These are phyloP conservation scores for Schizopygopsis pylzovi DNA, from an alignment of 2,797 vertebrate genomes.

Conservation along the genomic window DNA sequence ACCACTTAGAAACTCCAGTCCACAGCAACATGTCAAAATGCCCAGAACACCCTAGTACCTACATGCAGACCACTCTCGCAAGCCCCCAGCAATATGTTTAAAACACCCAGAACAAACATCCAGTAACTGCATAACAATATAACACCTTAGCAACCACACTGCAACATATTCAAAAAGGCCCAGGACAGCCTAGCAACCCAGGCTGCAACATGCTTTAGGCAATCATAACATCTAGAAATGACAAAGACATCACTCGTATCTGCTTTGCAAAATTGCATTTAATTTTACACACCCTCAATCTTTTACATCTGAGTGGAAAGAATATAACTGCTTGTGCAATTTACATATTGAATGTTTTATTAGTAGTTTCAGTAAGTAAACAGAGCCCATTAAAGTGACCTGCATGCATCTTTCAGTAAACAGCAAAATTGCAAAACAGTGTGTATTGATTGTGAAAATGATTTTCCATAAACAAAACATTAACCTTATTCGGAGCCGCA, in stretches of 20 bases:
- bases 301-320: not conserved
- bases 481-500: not conserved
- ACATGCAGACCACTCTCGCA: not conserved
- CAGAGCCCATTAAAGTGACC: not conserved
- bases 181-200: not conserved
- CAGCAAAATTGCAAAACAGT: not conserved
- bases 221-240: not conserved
- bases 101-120: too few species aligned
- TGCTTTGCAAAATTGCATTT: not conserved
- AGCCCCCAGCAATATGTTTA: too few species aligned
- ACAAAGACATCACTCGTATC: not conserved
- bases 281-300: not conserved
- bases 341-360: conserved; percentile 10
- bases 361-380: conserved; percentile 6
- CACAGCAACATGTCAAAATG: not conserved
- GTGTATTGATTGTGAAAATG: not conserved
- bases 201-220: not conserved
- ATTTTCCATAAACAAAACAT: not conserved
- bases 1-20: too few species aligned
- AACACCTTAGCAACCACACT: not conserved
- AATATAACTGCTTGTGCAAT: not conserved
- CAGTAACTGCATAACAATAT: too few species aligned
- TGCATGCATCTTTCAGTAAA: not conserved
- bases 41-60: not conserved
- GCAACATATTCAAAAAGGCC: not conserved